Conservation (phyloP, 2,888 invertebrate species). For the Pseudanteris insignis region DNA sequence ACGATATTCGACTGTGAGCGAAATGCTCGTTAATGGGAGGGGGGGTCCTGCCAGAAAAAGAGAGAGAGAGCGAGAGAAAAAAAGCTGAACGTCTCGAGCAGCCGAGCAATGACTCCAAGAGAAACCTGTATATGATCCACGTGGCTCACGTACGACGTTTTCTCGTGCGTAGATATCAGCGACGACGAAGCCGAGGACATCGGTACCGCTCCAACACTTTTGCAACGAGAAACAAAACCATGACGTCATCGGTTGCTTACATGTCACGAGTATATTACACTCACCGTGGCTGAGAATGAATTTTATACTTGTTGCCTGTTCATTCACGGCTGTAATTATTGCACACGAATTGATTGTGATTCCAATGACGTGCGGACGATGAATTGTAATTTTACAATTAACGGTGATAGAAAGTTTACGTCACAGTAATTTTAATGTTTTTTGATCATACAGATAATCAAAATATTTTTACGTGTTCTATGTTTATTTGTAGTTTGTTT, state of each 20-base stretch:
- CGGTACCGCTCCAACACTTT: slow-evolving; percentile 29
- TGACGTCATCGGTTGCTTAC: slow-evolving; percentile 25
- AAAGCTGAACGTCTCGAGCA: slow-evolving; percentile 43
- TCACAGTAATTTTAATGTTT: too few species aligned
- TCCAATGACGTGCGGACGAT: too few species aligned
- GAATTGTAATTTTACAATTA: too few species aligned
- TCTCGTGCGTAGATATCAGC: slow-evolving; percentile 28
- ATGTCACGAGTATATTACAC: slow-evolving; percentile 15
- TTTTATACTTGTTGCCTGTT: slow-evolving; percentile 2
- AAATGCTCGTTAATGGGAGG: too few species aligned
- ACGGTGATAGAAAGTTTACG: too few species aligned
- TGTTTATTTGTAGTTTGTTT: too few species aligned
- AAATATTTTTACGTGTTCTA: too few species aligned
- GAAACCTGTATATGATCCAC: slow-evolving; percentile 48
- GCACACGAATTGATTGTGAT: too few species aligned
- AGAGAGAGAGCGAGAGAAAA: too few species aligned
- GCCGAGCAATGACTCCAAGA: slow-evolving; percentile 38
- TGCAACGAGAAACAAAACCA: slow-evolving; percentile 29
- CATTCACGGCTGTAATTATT: too few species aligned
- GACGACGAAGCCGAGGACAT: slow-evolving; percentile 19
- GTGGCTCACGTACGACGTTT: slow-evolving; percentile 47
- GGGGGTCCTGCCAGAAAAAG: slow-evolving; percentile 31
- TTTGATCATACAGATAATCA: too few species aligned
- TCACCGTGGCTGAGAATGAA: slow-evolving; percentile 27
- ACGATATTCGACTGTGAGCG: too few species aligned